Conservation (phyloP, 2,797 vertebrate genomes). For the Myoxocephalus aenaeus region DNA sequence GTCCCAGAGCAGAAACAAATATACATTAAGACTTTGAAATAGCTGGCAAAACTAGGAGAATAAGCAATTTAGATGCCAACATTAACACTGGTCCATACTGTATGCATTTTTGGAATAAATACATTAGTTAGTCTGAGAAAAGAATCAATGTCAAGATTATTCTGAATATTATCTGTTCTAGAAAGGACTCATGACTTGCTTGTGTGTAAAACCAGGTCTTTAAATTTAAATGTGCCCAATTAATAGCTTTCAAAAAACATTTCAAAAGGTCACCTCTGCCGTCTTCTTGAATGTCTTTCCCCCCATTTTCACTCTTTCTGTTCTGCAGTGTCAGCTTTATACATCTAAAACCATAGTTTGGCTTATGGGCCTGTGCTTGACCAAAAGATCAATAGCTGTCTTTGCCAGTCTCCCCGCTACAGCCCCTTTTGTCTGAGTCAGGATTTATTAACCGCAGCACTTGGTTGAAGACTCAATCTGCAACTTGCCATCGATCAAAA, state of each 20-base stretch:
- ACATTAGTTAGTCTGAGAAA: not conserved
- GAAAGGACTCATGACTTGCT: not conserved
- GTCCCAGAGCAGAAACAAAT: no score
- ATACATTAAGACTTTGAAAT: no score
- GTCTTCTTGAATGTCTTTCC: not conserved
- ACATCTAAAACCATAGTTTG: conserved; percentile 63
- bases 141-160: not conserved
- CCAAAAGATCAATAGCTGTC: conserved; percentile 76
- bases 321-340: conserved; percentile 56
- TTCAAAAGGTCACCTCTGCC: conserved; percentile 10
- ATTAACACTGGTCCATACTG: not conserved
- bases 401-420: conserved; percentile 58
- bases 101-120: not conserved
- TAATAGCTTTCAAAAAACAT: not conserved
- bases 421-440: conserved; percentile 70
- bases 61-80: no score
- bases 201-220: not conserved
- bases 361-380: conserved; percentile 55
- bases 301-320: not conserved
- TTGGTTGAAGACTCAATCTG: conserved; percentile 78
- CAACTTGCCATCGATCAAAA: conserved; percentile 77
- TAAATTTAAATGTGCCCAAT: not conserved
- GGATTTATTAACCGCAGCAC: conserved; percentile 77
- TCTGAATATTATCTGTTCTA: not conserved
- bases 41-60: no score